phyloP scores from a whole-genome alignment of 1,140 invertebrate genomes.

The Pectinophora gossypiella region DNA sequence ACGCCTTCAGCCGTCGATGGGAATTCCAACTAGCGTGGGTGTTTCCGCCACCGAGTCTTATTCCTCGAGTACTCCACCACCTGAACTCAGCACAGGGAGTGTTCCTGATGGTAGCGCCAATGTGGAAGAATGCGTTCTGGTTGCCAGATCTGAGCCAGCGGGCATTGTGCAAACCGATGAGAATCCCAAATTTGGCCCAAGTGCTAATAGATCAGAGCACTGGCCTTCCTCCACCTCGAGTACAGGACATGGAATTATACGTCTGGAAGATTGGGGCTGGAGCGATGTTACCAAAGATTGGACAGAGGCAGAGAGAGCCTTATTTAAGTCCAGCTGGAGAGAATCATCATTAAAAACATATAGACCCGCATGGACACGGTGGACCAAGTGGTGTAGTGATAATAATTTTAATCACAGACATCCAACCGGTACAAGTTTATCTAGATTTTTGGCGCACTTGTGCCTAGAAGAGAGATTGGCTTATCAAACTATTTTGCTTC shows the following conservation, averaged over 20 bases:
- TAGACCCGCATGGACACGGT: slow-evolving; percentile 18
- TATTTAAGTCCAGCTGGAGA: no score
- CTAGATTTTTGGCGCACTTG: slow-evolving; percentile 27
- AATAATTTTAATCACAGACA: slow-evolving; percentile 12
- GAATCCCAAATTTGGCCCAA: no score
- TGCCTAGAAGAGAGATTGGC: no score
- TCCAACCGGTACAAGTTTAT: slow-evolving; percentile 18
- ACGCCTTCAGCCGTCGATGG: slow-evolving; percentile 1
- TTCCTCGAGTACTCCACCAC: slow-evolving; percentile 24
- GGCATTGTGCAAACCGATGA: not conserved
- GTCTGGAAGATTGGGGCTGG: slow-evolving; percentile 25
- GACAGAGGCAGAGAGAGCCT: no score
- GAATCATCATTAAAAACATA: no score
- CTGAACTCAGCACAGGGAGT: slow-evolving; percentile 22
- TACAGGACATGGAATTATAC: slow-evolving; percentile 17
- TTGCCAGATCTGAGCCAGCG: slow-evolving; percentile 6
- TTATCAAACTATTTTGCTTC: no score
- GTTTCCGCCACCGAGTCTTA: slow-evolving; percentile 5
- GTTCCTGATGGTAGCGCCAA: slow-evolving; percentile 1
- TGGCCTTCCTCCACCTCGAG: slow-evolving; percentile 15
- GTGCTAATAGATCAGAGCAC: slow-evolving; percentile 20
- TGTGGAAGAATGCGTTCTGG: slow-evolving; percentile 11
- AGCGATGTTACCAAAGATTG: no score
- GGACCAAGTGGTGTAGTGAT: slow-evolving; percentile 17
- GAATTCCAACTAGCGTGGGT: slow-evolving; percentile 1